Evolutionary conservation across 2,888 invertebrate genomes (phyloP), one percentile per base, ranked within the genome.

Genomic region (Synanthedon andrenaeformis): DNA sequence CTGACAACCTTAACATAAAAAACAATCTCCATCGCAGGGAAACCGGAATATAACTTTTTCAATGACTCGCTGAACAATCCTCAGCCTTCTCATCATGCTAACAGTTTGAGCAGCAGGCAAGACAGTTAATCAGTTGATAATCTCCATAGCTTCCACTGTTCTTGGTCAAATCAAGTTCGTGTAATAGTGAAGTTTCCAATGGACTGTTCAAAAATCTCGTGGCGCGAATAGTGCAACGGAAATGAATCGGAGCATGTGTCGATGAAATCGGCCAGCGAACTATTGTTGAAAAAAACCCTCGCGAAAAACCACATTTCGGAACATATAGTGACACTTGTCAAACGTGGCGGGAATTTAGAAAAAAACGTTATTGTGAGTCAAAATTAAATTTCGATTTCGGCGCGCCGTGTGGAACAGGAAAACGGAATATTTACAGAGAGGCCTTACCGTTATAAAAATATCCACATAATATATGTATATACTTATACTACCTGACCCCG

Each of bases 151-250:
- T 57, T 56, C 59, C 59, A 3, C 52, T 70, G 67, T 74, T 67
- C 75, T 62, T 72, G 70, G 72, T 71, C 81, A 83, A 83, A 84
- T 84, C 79, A 83, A 83, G 82, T 82, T 81, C 76, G 77, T 72
- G 79, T 79, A 84, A 83, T 84, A 84, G 82, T 83, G 80, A 76
- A 79, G 82, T 82, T 84, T 82, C 70, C 74, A 76, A 75, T 72
- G 73, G 71, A 66, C 66, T 61, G 72, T 73, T 75, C 69, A 77
- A 79, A 83, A 81, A 79, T 74, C 74, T 69, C 70, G 62, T 67
- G 60, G 61, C 67, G 66, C 70, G 35, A 65, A 71, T 76, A 69
- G 81, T 75, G 78, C 81, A 76, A 52, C 60, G 84, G 85, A 85
- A 85, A 85, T 85, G 84, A 76, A 77, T 70, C 64, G 69, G 69